phyloP scores from a whole-genome alignment of 1,140 invertebrate genomes.

The Achroia grisella region DNA sequence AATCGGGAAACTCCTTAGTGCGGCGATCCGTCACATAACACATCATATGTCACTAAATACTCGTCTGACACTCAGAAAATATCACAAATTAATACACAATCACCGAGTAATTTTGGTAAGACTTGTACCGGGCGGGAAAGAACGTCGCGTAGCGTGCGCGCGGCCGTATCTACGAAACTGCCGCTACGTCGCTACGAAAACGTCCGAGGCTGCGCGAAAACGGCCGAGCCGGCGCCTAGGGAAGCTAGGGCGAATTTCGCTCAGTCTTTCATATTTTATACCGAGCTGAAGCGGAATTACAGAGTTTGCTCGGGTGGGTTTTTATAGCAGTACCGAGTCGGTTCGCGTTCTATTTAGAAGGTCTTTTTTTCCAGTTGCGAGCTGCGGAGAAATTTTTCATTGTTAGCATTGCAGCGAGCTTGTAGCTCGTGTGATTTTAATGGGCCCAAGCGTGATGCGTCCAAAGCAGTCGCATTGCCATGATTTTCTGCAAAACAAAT shows the following conservation, averaged over 20 bases:
- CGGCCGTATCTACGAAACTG: slow-evolving; percentile 46
- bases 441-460: slow-evolving; percentile 29
- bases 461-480: background rate
- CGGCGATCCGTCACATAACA: slow-evolving; percentile 35
- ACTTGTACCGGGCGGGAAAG: slow-evolving; percentile 21
- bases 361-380: slow-evolving; percentile 48
- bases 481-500: no score
- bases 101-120: slow-evolving; percentile 30
- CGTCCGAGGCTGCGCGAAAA: slow-evolving; percentile 31
- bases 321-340: slow-evolving; percentile 33
- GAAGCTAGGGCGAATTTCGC: slow-evolving; percentile 43
- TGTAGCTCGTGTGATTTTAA: slow-evolving; percentile 55
- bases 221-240: slow-evolving; percentile 33
- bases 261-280: slow-evolving; percentile 71
- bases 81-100: slow-evolving; percentile 32
- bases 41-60: slow-evolving; percentile 40
- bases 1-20: slow-evolving; percentile 15
- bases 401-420: slow-evolving; percentile 33
- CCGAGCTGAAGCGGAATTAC: slow-evolving; percentile 61
- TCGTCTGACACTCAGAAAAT: slow-evolving; percentile 24
- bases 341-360: slow-evolving; percentile 47
- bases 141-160: slow-evolving; percentile 14
- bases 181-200: slow-evolving; percentile 58
- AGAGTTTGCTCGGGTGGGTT: slow-evolving; percentile 62
- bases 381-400: slow-evolving; percentile 52